Percentiles rank a stretch among this genome's conserved stretches.
These are phyloP conservation scores for Maccullochella peelii DNA, from an alignment of 2,113 vertebrate genomes.

Conservation along the genomic window DNA sequence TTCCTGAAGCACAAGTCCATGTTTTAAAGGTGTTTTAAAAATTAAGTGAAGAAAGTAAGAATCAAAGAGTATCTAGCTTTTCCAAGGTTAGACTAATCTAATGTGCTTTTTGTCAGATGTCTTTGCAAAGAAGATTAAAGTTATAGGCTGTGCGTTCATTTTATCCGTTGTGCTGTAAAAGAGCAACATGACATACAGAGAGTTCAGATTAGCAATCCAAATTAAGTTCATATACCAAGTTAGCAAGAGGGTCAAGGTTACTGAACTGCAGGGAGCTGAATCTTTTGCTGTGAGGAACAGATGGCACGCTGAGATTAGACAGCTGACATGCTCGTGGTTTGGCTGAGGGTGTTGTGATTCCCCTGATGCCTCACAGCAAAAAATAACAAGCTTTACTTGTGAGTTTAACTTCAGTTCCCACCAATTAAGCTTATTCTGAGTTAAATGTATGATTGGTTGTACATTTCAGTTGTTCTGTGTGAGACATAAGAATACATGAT, in stretches of 20 bases:
- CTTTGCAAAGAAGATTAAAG: neutral
- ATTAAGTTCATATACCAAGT: slow-evolving; percentile 10
- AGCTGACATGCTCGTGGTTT: slow-evolving; percentile 51
- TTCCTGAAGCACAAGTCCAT: neutral
- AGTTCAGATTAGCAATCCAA: slow-evolving; percentile 3
- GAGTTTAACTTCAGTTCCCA: neutral
- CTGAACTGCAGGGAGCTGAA: neutral
- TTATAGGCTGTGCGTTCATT: neutral
- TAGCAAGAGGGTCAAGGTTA: slow-evolving; percentile 46
- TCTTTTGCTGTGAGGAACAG: slow-evolving; percentile 60
- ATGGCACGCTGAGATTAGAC: slow-evolving; percentile 67
- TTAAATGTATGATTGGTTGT: neutral
- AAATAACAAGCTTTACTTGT: slow-evolving; percentile 24
- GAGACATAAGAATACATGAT: neutral
- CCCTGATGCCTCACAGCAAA: slow-evolving; percentile 2
- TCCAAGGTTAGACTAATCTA: neutral
- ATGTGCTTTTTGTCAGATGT: neutral
- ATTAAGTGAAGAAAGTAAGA: neutral
- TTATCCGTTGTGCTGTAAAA: neutral
- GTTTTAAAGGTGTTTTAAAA: neutral
- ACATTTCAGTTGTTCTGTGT: neutral
- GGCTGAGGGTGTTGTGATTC: slow-evolving; percentile 33
- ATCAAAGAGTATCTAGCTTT: neutral
- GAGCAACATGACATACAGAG: neutral
- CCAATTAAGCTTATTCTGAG: neutral